Evolutionary conservation across 2,797 vertebrate species (phyloP).

Genomic region (Sebastes ruberrimus): DNA sequence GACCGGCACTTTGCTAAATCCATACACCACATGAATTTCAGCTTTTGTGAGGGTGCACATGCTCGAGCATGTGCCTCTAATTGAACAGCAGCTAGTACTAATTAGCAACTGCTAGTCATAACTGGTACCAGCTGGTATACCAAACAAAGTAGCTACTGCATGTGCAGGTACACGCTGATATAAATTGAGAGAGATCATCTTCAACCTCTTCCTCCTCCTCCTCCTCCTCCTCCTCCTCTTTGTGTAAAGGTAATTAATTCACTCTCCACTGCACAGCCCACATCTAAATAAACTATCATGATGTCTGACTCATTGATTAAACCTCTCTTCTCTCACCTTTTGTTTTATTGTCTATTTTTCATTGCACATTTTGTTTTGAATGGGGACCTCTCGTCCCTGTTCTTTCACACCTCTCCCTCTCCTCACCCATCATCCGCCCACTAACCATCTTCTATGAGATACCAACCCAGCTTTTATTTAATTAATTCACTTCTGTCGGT

Average conservation of each 20-base stretch:
- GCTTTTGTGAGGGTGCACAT: neutral
- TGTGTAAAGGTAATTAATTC: neutral
- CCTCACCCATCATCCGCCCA: slow-evolving; percentile 13
- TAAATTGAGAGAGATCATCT: neutral
- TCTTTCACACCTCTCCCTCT: slow-evolving; percentile 2
- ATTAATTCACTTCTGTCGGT: neutral
- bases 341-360: slow-evolving; percentile 11
- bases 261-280: neutral
- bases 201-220: neutral
- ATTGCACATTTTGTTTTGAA: neutral
- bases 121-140: neutral
- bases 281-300: slow-evolving; percentile 6
- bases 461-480: neutral
- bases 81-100: neutral
- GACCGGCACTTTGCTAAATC: neutral
- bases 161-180: neutral
- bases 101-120: neutral
- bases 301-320: slow-evolving; percentile 42
- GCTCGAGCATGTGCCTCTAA: no score
- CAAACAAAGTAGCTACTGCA: neutral
- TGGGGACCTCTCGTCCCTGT: neutral
- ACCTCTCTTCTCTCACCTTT: slow-evolving; percentile 22
- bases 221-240: neutral
- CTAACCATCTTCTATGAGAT: neutral
- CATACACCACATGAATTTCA: neutral